These are phyloP conservation scores for Myrmophylax atrothorax DNA, from an alignment of 2,113 vertebrate genomes.

Conservation along the genomic window DNA sequence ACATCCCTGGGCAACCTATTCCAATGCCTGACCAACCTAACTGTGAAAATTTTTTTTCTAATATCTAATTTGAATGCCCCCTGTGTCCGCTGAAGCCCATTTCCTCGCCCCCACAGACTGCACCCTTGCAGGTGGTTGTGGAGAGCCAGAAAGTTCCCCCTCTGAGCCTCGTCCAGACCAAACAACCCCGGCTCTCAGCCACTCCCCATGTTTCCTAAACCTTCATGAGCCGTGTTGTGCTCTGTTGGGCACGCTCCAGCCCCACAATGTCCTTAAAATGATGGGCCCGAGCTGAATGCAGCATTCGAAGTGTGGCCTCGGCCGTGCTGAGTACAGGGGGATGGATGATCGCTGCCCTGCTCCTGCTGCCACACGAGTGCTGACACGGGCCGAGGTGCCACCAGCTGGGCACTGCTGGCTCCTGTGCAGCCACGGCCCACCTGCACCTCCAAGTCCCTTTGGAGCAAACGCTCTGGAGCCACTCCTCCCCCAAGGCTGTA, in stretches of 20 bases:
- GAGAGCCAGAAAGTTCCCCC: background rate
- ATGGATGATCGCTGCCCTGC: background rate
- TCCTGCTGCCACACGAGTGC: background rate
- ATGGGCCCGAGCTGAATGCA: background rate
- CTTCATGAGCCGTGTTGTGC: background rate
- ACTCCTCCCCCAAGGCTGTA: background rate
- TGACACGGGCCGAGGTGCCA: background rate
- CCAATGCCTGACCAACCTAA: background rate
- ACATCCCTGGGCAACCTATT: background rate
- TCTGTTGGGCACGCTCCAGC: background rate
- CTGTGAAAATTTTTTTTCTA: fast-evolving
- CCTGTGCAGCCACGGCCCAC: background rate
- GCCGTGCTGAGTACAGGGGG: background rate
- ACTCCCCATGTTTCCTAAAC: background rate
- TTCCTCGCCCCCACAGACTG: background rate
- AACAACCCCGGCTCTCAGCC: background rate
- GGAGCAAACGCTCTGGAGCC: background rate
- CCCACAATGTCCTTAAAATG: background rate
- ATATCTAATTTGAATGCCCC: background rate
- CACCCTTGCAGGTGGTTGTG: background rate
- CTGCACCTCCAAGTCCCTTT: background rate
- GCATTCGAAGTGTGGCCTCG: background rate
- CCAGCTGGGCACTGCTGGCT: background rate
- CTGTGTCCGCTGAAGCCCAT: background rate
- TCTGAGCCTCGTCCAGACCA: background rate